Evolutionary conservation across 2,797 vertebrate genomes (phyloP), one percentile per base, ranked within the genome.

Genomic region (Bufotes viridis): DNA sequence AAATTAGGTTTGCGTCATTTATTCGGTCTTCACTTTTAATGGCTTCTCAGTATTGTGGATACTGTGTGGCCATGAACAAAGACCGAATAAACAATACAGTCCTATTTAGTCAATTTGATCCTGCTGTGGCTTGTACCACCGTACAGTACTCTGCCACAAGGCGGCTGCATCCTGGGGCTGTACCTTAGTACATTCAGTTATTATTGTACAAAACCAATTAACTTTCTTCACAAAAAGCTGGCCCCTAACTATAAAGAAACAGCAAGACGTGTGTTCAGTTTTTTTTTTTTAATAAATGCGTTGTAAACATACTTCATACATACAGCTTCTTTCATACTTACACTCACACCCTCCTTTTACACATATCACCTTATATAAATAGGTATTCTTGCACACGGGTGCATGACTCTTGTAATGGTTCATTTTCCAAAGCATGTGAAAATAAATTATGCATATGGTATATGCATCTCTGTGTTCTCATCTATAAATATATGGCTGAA

Each of bases 311-410:
- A 49, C 14, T 69, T 6, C 82, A 67, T 49, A 78, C 80, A 78
- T 20, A 79, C 75, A 57, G 14, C 42, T 51, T n/a, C 82, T 85
- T 24, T 65, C 63, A 81, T 69, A 78, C 82, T 61, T 75, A 17
- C 63, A 63, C 86, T 67, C 9, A 13, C 70, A 83, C 72, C 63
- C 87, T 11, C 26, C 75, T 78, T 58, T 81, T 57, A 22, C 70
- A 84, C 82, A 81, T 75, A 88, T 60, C n/a, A 85, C 87, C 78
- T 67, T 78, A 22, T 78, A 86, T 89, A 89, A 89, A 89, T 89
- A 88, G 57, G 34, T 53, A 85, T 58, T 60, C 65, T 70, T 78
- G 55, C 87, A 83, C 74, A 83, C 58, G 7, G 29, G 57, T 65
- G 74, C 63, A 65, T 26, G 26, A 78, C 72, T 70, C 60, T 76